Conservation (phyloP, 2,888 invertebrate species). For the Temnothorax ravouxi region DNA sequence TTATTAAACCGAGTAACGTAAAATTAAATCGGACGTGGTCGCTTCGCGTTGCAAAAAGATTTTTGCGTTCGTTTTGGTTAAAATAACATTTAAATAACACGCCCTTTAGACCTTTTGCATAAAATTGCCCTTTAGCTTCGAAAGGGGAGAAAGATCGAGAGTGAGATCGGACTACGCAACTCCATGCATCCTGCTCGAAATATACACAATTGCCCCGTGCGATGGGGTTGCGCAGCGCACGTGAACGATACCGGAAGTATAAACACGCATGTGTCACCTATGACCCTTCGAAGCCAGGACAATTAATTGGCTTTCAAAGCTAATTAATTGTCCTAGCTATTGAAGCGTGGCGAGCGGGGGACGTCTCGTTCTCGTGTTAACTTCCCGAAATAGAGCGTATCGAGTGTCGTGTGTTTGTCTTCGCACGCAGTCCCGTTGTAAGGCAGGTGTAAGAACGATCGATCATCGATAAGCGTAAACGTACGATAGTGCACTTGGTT, state of each 20-base stretch:
- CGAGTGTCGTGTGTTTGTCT: conserved; percentile 8
- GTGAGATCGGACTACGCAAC: neutral
- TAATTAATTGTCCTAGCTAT: conserved; percentile 24
- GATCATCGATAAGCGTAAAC: conserved; percentile 6
- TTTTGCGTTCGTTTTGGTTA: neutral
- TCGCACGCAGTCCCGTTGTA: neutral
- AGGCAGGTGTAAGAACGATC: conserved; percentile 29
- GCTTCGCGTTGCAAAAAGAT: too few relatives aligned
- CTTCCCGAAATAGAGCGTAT: conserved; percentile 6
- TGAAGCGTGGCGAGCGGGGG: neutral
- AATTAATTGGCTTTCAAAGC: conserved; percentile 34
- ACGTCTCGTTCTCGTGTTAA: neutral
- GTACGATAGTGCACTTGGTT: neutral
- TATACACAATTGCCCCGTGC: neutral
- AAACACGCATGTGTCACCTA: conserved; percentile 56
- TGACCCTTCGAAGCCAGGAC: conserved; percentile 56
- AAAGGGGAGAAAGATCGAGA: neutral
- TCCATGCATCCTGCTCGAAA: neutral
- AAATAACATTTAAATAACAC: conserved; percentile 9
- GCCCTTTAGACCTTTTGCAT: neutral
- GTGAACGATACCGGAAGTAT: conserved; percentile 27
- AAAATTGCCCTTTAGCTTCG: conserved; percentile 21
- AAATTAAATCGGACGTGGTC: neutral
- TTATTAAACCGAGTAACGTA: neutral
- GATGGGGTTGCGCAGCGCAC: conserved; percentile 51